Evolutionary conservation across 2,113 vertebrate genomes (phyloP).

Genomic region (Noctilio leporinus): DNA sequence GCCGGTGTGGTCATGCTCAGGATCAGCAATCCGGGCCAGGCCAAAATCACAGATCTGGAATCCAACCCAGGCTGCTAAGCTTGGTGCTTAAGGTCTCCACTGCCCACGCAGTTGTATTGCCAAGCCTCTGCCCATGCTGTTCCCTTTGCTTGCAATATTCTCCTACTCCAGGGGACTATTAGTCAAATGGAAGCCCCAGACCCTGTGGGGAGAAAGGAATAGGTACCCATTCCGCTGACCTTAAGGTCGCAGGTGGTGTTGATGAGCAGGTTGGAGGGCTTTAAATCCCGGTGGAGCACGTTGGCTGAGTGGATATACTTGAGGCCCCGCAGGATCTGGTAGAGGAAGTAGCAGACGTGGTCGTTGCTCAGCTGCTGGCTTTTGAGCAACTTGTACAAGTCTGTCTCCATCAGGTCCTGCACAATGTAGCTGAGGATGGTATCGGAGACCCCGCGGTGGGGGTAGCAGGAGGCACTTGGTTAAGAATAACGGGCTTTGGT

Average conservation of each 20-base stretch:
- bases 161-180: background rate
- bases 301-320: constrained; percentile 94
- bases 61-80: background rate
- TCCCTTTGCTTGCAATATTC: background rate
- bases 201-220: background rate
- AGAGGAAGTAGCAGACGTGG: constrained; percentile 92
- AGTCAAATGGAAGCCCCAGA: background rate
- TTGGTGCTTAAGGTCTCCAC: background rate
- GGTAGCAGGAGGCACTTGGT: background rate
- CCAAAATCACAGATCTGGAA: constrained; percentile 91
- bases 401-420: constrained; percentile 93
- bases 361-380: constrained; percentile 91
- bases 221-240: constrained; percentile 68
- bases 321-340: constrained; percentile 90
- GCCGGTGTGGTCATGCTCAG: constrained; percentile 91
- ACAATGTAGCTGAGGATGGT: constrained; percentile 85
- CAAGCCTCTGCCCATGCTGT: background rate
- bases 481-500: constrained; percentile 49
- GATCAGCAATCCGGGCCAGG: constrained; percentile 89
- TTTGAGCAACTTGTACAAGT: constrained; percentile 91
- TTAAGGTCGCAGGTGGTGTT: constrained; percentile 94
- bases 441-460: constrained; percentile 33
- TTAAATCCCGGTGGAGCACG: constrained; percentile 90
- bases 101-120: background rate
- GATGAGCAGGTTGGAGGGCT: constrained; percentile 92